Evolutionary conservation across 2,113 vertebrate genomes (phyloP).

Genomic region (Ginglymostoma cirratum): DNA sequence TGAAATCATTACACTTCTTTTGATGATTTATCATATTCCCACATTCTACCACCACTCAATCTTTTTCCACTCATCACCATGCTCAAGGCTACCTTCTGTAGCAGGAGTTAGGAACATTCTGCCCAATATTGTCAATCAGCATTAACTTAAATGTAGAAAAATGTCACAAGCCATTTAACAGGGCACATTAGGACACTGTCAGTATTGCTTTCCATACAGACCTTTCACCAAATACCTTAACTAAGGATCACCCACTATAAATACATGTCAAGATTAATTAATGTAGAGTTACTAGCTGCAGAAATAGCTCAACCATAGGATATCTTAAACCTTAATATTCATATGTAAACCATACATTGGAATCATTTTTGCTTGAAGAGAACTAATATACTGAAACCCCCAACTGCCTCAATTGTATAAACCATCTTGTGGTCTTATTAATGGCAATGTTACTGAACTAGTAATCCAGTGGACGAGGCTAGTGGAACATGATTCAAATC

Average conservation of each 20-base stretch:
- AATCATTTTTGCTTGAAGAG: not conserved
- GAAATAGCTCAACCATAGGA: not conserved
- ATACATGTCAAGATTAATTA: not conserved
- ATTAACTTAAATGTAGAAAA: not conserved
- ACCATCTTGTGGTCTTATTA: not conserved
- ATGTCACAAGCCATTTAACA: not conserved
- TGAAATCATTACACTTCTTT: not conserved
- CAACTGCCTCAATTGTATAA: not conserved
- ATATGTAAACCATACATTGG: not conserved
- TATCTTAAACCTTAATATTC: not conserved
- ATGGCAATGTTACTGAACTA: too few species aligned
- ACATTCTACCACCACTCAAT: not conserved
- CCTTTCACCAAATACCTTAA: not conserved
- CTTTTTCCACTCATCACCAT: not conserved
- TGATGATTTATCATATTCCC: not conserved
- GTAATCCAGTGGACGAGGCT: too few species aligned
- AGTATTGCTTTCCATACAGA: not conserved
- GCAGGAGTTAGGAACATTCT: not conserved
- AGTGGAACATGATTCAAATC: too few species aligned
- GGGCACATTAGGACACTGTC: not conserved
- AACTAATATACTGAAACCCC: not conserved
- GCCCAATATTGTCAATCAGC: not conserved
- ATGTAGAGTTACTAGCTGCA: not conserved
- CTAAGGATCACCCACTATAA: not conserved
- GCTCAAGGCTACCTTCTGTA: not conserved